Evolutionary conservation across 1,140 invertebrate species (phyloP).

Genomic region (Pinna nobilis): DNA sequence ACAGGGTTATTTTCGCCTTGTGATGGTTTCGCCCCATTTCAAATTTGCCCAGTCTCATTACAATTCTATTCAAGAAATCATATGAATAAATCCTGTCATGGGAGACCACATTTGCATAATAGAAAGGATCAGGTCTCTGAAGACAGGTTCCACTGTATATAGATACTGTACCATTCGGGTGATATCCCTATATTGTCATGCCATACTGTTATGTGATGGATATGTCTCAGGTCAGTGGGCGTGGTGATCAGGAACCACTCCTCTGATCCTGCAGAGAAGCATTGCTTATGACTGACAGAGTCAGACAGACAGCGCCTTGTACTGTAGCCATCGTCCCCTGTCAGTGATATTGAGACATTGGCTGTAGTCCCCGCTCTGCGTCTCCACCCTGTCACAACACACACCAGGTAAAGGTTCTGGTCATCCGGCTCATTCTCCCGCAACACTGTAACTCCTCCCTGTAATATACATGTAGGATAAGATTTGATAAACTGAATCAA

Average conservation of each 20-base stretch:
- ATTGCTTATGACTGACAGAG: conserved; percentile 1
- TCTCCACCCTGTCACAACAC: conserved; percentile 55
- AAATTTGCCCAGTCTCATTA: too few species aligned
- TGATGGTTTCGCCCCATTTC: too few species aligned
- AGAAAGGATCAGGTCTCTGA: too few species aligned
- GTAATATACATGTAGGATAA: not conserved
- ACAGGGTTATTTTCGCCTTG: too few species aligned
- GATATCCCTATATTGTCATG: conserved; percentile 58
- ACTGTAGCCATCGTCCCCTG: conserved; percentile 30
- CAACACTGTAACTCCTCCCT: conserved; percentile 19
- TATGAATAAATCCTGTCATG: too few species aligned
- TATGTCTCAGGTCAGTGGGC: conserved; percentile 43
- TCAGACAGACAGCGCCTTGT: conserved; percentile 38
- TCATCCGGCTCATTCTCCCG: conserved; percentile 38
- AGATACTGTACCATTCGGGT: conserved; percentile 56
- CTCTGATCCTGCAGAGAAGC: conserved; percentile 53
- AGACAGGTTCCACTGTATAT: too few species aligned
- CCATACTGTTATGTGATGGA: conserved; percentile 56
- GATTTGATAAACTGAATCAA: too few species aligned
- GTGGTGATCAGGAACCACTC: conserved; percentile 63
- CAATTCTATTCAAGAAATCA: too few species aligned
- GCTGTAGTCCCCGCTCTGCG: conserved; percentile 51
- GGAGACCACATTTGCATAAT: too few species aligned
- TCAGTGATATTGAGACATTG: conserved; percentile 45
- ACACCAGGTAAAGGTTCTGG: conserved; percentile 46